A percentile compares a stretch with the other conserved stretches of the same genome.
Conservation (phyloP, 2,797 vertebrate species). For the Kryptopterus vitreolus region DNA sequence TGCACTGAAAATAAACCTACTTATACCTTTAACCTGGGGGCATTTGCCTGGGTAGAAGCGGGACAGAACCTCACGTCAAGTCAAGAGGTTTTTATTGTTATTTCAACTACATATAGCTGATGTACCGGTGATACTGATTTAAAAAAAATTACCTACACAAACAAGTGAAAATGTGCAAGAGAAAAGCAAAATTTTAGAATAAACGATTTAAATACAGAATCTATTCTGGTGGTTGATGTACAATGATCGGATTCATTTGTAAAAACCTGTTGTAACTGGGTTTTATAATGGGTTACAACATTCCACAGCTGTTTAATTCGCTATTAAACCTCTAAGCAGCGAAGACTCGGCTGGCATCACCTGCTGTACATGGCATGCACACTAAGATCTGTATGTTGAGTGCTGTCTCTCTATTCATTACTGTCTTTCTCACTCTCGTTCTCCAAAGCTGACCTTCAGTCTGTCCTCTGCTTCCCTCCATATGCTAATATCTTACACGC, state of each 20-base stretch:
- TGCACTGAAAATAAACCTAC: no score
- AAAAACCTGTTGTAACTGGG: not conserved
- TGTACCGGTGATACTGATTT: not conserved
- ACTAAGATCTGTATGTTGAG: constrained; percentile 9
- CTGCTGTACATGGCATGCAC: not conserved
- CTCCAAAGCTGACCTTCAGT: constrained; percentile 68
- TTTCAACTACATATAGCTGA: no score
- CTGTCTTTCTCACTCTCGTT: constrained; percentile 20
- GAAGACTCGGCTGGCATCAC: not conserved
- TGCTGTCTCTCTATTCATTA: constrained; percentile 46
- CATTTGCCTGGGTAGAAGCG: no score
- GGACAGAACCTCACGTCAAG: no score
- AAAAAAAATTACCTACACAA: not conserved
- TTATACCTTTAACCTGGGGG: no score
- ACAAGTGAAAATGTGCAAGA: not conserved
- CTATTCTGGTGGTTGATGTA: not conserved
- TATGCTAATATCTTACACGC: constrained; percentile 64
- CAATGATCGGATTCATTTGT: not conserved
- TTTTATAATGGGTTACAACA: not conserved
- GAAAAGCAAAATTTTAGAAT: not conserved
- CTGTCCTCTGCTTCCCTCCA: constrained; percentile 59
- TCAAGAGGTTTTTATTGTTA: no score
- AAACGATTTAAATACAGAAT: not conserved
- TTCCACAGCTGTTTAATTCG: not conserved
- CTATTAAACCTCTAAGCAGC: not conserved